Base-by-base conservation (phyloP, 30 jellyfish, hydroid and myxozoan genomes). In the Pelagia noctiluca region DNA sequence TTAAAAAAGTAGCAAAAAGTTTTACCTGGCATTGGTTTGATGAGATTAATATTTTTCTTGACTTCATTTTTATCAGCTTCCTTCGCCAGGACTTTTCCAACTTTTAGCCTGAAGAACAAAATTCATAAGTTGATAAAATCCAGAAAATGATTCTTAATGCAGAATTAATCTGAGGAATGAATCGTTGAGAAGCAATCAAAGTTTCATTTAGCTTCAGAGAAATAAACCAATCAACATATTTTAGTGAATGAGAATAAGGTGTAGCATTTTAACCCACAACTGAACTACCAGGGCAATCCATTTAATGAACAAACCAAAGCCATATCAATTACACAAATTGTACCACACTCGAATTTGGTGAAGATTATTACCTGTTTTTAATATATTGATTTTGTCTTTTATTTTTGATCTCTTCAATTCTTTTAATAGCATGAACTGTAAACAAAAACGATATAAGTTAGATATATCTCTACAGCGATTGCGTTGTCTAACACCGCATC, bases 11-110 rank as follows among this genome's bases (percentile, higher is more conserved):
- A 2, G n/a, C 8, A 42, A 12, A 28, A 80, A 54, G 16, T 2
- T 75, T 64, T 75, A 95, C 99, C 96, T 71, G 97, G 97, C 26
- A 89, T 80, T 12, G 78, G 71, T 73, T 80, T 85, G 49, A 95
- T 95, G 37, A 95, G 82, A 64, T 89, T 95, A 76, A 95, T 88
- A 38, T 89, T 95, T 24, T 65, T 85, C 77, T 88, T 96, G 29
- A 95, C 96, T 83, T 95, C 99, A 61, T 76, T 78, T 32, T 73
- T 92, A 71, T 95, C 99, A 26, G 95, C 97, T 68, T 95, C 99
- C 60, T 88, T 95, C 28, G 97, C 89, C 28, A 95, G 42, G 29
- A 69, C 90, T 64, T 89, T 95, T 53, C 96, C 86, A 29, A 76
- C 94, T 69, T 82, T 89, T 34, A 95, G 80, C 50, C 99, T 95